Evolutionary conservation across 2,797 vertebrate genomes (phyloP).

Genomic region (Sebastes ruberrimus): DNA sequence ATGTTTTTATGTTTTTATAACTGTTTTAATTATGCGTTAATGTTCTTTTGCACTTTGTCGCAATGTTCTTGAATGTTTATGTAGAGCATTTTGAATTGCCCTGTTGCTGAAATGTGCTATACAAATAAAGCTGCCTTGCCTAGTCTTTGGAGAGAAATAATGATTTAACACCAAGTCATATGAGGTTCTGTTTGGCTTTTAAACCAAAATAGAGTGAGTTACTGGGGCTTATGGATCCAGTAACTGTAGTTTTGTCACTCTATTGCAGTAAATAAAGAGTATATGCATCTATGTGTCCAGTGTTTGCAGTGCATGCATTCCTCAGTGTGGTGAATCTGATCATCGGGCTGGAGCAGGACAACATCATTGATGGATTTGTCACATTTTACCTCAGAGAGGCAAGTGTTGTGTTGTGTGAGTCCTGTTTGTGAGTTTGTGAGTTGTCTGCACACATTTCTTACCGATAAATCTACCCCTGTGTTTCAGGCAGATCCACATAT

Average conservation of each 20-base stretch:
- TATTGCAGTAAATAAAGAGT: neutral
- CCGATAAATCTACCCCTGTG: neutral
- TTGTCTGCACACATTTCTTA: neutral
- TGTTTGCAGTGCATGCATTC: constrained; percentile 90
- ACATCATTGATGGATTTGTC: constrained; percentile 95
- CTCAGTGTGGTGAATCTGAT: constrained; percentile 94
- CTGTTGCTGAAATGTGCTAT: no score
- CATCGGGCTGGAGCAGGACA: constrained; percentile 93
- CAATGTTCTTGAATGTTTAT: no score
- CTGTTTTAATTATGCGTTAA: no score
- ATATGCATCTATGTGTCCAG: constrained; percentile 66
- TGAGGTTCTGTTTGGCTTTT: neutral
- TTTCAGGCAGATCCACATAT: constrained; percentile 86
- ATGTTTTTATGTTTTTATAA: no score
- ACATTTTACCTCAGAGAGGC: constrained; percentile 93
- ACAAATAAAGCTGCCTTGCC: no score
- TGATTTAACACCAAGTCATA: neutral
- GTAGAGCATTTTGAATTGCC: no score
- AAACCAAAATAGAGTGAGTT: neutral
- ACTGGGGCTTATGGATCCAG: neutral
- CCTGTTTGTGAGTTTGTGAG: neutral
- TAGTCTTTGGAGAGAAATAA: neutral
- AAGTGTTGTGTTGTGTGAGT: constrained; percentile 37
- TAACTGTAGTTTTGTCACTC: neutral
- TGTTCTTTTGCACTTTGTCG: no score